These are phyloP conservation scores for Lepilemur septentrionalis DNA, from an alignment of 2,797 vertebrate species.

Conservation along the genomic window DNA sequence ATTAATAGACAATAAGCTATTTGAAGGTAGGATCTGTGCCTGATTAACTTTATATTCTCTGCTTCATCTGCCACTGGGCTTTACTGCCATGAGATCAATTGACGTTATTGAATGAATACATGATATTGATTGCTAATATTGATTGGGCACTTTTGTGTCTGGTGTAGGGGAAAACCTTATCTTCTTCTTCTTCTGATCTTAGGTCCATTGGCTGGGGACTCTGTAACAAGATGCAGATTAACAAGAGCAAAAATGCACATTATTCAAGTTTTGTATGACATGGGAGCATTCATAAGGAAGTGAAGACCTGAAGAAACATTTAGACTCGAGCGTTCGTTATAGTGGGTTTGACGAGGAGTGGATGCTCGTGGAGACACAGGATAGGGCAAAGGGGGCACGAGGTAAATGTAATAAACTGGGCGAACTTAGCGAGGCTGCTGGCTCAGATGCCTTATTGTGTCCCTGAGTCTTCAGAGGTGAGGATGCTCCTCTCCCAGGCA, in stretches of 20 bases:
- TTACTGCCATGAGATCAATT: not conserved
- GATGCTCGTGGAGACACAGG: not conserved
- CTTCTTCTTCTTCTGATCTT: not conserved
- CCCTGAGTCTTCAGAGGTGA: not conserved
- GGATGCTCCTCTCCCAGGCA: not conserved
- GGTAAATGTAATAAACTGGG: fast-evolving
- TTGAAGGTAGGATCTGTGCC: not conserved
- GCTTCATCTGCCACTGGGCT: not conserved
- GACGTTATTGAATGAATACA: fast-evolving
- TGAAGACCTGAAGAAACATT: not conserved
- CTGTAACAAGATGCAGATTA: not conserved
- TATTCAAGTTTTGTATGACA: not conserved
- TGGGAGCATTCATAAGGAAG: not conserved
- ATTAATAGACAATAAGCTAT: not conserved
- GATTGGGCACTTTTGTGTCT: not conserved
- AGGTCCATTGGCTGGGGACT: not conserved
- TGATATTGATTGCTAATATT: too few species aligned
- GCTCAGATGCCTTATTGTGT: not conserved
- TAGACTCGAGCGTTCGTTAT: too few species aligned
- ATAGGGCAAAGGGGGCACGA: not conserved
- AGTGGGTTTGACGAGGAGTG: not conserved
- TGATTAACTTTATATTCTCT: not conserved
- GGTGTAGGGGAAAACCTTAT: not conserved
- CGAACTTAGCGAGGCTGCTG: not conserved
- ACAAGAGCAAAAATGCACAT: not conserved